phyloP scores from a whole-genome alignment of 2,888 invertebrate genomes.

The Schizaphis graminum region DNA sequence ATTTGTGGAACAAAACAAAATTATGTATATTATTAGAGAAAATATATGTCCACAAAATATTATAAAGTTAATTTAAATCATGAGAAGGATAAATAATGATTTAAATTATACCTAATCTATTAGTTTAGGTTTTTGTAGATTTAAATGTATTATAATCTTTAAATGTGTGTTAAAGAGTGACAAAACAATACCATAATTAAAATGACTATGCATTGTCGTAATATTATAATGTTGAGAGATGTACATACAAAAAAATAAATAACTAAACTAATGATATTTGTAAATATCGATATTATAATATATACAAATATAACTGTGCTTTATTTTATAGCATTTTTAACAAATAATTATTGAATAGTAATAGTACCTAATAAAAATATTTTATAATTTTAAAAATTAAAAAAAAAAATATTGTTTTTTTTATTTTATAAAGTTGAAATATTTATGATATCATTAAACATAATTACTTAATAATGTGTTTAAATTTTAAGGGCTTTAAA shows the following conservation, averaged over 20 bases:
- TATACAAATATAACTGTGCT: neutral
- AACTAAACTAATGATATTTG: neutral
- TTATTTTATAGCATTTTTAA: neutral
- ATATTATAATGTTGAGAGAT: neutral
- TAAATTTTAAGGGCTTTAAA: neutral
- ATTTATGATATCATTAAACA: neutral
- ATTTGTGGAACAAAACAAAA: constrained; percentile 23
- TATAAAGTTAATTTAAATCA: neutral
- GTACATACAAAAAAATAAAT: neutral
- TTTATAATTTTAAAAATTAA: neutral
- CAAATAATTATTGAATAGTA: neutral
- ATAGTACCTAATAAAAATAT: neutral
- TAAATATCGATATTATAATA: no score
- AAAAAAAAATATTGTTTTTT: neutral
- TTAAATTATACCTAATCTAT: neutral
- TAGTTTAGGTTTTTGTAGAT: neutral
- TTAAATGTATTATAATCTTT: neutral
- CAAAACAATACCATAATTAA: neutral
- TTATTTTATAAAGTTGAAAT: neutral
- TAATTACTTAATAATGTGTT: neutral
- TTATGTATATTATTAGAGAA: neutral
- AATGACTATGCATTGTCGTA: neutral
- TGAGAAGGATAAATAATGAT: neutral
- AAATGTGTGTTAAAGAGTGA: neutral
- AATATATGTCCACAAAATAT: neutral